These are phyloP conservation scores for Gopherus flavomarginatus DNA, from an alignment of 2,113 vertebrate genomes.

Conservation along the genomic window DNA sequence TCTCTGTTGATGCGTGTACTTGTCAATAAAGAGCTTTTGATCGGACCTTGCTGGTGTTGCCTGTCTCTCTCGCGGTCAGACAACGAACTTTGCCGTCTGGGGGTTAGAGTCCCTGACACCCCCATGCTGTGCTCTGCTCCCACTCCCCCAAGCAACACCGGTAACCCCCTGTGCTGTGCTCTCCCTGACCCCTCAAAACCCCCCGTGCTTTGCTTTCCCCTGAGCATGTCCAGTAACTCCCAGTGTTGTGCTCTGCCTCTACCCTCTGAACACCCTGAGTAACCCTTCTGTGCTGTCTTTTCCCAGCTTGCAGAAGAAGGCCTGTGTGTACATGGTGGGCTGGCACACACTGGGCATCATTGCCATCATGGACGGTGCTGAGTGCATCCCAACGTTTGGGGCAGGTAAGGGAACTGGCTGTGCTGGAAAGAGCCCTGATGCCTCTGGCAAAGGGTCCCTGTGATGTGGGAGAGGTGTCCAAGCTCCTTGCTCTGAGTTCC, in stretches of 20 bases:
- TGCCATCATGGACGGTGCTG: constrained; percentile 83
- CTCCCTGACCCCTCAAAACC: background rate
- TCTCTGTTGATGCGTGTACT: too few relatives aligned
- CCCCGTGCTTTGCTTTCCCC: background rate
- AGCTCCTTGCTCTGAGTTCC: background rate
- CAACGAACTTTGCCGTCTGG: too few relatives aligned
- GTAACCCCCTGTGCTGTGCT: background rate
- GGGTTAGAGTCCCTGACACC: too few relatives aligned
- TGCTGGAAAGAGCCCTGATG: too few relatives aligned
- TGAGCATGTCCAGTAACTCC: background rate
- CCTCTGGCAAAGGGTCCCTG: background rate
- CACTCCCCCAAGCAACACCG: background rate
- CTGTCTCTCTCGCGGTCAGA: too few relatives aligned
- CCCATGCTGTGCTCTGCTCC: background rate
- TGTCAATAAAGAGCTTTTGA: too few relatives aligned
- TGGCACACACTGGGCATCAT: constrained; percentile 82
- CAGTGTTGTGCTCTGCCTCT: background rate
- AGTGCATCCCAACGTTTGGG: constrained; percentile 83
- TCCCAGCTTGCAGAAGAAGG: constrained; percentile 74
- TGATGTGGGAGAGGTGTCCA: background rate
- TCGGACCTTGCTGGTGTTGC: too few relatives aligned
- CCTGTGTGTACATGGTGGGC: constrained; percentile 80
- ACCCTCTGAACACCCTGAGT: background rate
- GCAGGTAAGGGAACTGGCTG: constrained; percentile 70
- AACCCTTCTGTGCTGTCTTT: background rate